A percentile compares a stretch with the other conserved stretches of the same genome.
Conservation (phyloP, 1,140 invertebrate genomes). For the Lineus longissimus region DNA sequence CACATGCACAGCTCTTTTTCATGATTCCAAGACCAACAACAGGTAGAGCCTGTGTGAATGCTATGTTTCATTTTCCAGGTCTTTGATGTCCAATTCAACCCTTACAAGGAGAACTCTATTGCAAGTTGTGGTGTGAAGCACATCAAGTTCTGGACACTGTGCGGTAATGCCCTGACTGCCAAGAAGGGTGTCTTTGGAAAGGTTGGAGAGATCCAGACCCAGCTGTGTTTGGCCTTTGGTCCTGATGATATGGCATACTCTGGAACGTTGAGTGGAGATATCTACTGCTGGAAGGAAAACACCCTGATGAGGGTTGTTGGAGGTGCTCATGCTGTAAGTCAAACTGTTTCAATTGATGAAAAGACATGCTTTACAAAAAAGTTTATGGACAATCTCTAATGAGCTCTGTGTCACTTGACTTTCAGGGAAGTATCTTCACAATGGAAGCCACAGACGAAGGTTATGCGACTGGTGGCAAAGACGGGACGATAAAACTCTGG, state of each 20-base stretch:
- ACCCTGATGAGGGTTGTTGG: conserved; percentile 40
- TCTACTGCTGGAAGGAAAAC: conserved; percentile 51
- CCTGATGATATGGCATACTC: conserved; percentile 42
- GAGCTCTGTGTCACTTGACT: no score
- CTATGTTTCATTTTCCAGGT: no score
- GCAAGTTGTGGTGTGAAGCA: conserved; percentile 55
- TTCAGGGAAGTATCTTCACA: conserved; percentile 45
- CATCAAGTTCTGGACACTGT: conserved; percentile 54
- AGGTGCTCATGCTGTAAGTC: conserved; percentile 46
- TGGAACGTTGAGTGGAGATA: conserved; percentile 50
- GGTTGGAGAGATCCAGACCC: conserved; percentile 52
- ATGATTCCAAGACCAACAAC: no score
- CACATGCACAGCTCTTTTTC: no score
- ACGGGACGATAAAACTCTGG: conserved; percentile 47
- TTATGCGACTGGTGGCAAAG: conserved; percentile 50
- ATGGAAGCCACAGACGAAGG: conserved; percentile 45
- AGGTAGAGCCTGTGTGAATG: no score
- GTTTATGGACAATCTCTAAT: no score
- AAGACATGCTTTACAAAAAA: no score
- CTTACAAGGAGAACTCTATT: conserved; percentile 40
- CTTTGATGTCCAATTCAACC: conserved; percentile 53
- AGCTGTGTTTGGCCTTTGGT: conserved; percentile 47
- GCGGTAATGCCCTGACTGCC: conserved; percentile 50
- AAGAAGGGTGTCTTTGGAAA: conserved; percentile 54
- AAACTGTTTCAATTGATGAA: background rate